These are phyloP conservation scores for Atta texana DNA, from an alignment of 1,140 invertebrate species.

Conservation along the genomic window DNA sequence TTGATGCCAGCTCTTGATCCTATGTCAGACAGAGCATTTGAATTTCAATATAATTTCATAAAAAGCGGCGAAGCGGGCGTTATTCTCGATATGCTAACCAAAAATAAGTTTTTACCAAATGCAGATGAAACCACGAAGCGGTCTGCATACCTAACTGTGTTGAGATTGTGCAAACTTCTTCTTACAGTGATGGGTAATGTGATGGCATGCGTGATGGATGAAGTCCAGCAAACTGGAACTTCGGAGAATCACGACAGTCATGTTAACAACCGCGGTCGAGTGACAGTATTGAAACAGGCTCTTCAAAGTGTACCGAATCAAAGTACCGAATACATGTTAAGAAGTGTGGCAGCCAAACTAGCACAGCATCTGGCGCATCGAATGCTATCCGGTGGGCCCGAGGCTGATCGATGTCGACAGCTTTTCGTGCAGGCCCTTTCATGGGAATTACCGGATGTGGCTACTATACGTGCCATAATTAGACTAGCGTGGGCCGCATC, in stretches of 20 bases:
- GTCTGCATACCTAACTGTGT: conserved; percentile 94
- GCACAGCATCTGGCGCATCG: conserved; percentile 90
- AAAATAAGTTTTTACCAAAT: conserved; percentile 94
- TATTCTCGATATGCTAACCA: conserved; percentile 94
- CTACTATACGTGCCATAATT: conserved; percentile 90
- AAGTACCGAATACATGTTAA: conserved; percentile 89
- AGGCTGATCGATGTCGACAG: conserved; percentile 85
- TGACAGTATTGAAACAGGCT: conserved; percentile 90
- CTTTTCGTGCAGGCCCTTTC: conserved; percentile 87
- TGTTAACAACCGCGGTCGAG: conserved; percentile 82
- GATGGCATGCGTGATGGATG: conserved; percentile 88
- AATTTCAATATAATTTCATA: conserved; percentile 96
- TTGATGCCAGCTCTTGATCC: conserved; percentile 96
- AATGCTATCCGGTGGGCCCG: conserved; percentile 84
- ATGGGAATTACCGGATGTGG: conserved; percentile 89
- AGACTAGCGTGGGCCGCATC: conserved; percentile 93
- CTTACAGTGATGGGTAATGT: conserved; percentile 94
- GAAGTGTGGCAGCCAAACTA: conserved; percentile 91
- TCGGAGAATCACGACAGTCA: conserved; percentile 83
- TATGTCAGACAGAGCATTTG: conserved; percentile 92
- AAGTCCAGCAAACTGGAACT: conserved; percentile 81
- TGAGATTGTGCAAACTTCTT: conserved; percentile 95
- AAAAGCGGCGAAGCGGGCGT: conserved; percentile 93
- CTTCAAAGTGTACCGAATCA: conserved; percentile 90
- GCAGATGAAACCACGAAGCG: conserved; percentile 94